Conservation (phyloP, 2,797 vertebrate species). For the Alca torda region DNA sequence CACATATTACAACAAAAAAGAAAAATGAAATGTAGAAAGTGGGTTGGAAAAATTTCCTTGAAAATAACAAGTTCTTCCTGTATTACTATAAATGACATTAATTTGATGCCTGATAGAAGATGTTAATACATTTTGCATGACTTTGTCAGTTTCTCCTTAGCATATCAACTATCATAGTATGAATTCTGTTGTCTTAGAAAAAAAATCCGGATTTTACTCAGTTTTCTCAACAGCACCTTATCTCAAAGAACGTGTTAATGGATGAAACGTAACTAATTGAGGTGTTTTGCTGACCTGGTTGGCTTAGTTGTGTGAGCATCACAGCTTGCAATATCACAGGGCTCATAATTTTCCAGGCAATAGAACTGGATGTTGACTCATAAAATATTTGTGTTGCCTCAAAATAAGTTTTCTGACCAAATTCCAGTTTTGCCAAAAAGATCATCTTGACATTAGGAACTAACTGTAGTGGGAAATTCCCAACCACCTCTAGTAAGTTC, state of each 20-base stretch:
- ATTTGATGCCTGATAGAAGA: background rate
- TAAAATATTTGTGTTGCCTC: background rate
- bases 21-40: constrained; percentile 8
- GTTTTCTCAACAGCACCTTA: background rate
- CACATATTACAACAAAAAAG: background rate
- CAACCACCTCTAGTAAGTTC: background rate
- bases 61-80: constrained; percentile 41
- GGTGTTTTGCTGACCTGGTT: background rate
- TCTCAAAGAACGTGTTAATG: background rate
- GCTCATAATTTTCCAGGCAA: background rate
- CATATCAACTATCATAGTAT: background rate
- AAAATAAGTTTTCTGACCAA: background rate
- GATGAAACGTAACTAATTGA: background rate
- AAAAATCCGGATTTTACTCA: background rate
- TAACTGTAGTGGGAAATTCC: background rate
- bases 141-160: background rate
- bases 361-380: background rate
- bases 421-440: background rate
- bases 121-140: background rate
- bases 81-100: background rate
- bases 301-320: background rate
- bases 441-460: background rate
- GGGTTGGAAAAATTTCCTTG: background rate
- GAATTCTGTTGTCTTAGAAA: background rate
- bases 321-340: background rate